Evolutionary conservation across 1,140 invertebrate species (phyloP), one percentile per base, ranked within the genome.

Genomic region (Heliconius melpomene): DNA sequence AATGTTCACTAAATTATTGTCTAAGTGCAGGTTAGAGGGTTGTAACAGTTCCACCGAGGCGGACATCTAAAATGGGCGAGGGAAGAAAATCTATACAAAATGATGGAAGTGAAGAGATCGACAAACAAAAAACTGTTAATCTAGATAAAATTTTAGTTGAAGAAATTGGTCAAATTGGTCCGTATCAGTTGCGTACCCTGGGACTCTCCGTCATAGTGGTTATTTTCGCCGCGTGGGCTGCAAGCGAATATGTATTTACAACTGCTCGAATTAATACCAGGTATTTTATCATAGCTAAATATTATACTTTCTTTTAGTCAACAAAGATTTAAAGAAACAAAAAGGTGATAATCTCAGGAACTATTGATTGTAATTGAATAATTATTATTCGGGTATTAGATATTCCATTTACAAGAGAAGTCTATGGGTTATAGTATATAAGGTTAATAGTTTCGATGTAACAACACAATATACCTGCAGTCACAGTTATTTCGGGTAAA

Each of bases 191-290:
- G 26, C 86, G 91, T 9, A 95, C 94, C 29, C 94, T 95, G 75
- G 54, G 92, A 11, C 85, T 96, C 40, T 93, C 96, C 29, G 92
- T 95, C 38, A 57, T 96, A 13, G 94, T 95, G 2, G 92, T 96
- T 73, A 91, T 95, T 72, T 94, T 96, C 50, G 92, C 94, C 54
- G 95, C 95, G 2, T 95, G 94, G 85, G 95, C 93, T 66, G 95
- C 94, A 2, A 90, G 95, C 36, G 95, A 95, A 52, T 96, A 95
- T 74, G 91, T 96, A 7, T 96, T 96, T 83, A 96, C 96, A 1
- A 95, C 96, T 2, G 94, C 93, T 75, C 94, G 95, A 80, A 91
- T 96, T 40, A 88, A 90, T 71, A 95, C 96, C 87, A 96, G 96
- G 90, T 90, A 84, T 29, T 40, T 54, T 20, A 54, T 54, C 9